Percentiles rank a stretch among this genome's conserved stretches.
Conservation (phyloP, 2,797 vertebrate species). For the Tiaroga cobitis region DNA sequence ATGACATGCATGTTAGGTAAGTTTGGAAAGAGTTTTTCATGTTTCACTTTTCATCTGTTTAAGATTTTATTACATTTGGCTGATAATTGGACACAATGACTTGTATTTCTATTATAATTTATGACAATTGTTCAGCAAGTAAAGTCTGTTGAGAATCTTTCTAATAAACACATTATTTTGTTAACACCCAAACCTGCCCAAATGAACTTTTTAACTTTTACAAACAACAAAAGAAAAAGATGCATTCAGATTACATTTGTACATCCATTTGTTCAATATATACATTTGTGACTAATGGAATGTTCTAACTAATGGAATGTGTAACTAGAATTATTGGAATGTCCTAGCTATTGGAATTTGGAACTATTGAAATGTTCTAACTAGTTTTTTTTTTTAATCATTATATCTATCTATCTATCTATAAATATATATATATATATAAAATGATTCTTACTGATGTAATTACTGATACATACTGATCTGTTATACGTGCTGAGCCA, state of each 20-base stretch:
- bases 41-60: background rate
- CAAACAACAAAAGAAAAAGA: background rate
- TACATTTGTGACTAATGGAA: no score
- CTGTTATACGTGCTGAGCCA: background rate
- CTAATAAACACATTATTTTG: background rate
- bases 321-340: no score
- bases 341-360: no score
- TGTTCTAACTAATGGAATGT: no score
- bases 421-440: no score
- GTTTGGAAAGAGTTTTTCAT: background rate
- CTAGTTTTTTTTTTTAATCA: no score
- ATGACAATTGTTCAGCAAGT: background rate
- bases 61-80: background rate
- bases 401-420: no score
- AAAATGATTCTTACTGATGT: no score
- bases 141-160: background rate
- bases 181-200: background rate
- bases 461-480: background rate
- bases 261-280: no score
- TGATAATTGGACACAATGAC: background rate
- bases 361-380: no score
- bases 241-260: no score
- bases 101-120: background rate
- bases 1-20: background rate
- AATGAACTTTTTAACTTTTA: background rate